phyloP scores from a whole-genome alignment of 2,113 vertebrate species.

The Coregonus clupeaformis region DNA sequence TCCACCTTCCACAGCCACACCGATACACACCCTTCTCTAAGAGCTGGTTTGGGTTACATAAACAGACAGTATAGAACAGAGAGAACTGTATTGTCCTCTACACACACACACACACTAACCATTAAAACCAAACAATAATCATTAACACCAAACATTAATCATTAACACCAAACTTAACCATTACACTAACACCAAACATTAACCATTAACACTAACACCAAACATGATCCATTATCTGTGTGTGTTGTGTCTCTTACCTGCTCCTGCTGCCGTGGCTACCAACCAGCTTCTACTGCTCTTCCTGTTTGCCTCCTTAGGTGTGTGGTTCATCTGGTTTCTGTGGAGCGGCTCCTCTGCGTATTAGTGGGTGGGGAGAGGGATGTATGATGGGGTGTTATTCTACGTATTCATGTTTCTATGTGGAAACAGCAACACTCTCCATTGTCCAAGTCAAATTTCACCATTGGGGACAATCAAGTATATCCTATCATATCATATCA shows the following conservation, averaged over 20 bases:
- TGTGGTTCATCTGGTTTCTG: background rate
- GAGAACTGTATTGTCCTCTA: background rate
- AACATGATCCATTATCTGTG: background rate
- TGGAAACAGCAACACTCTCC: background rate
- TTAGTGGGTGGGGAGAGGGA: too few species aligned
- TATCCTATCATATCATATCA: too few species aligned
- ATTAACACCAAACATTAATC: background rate
- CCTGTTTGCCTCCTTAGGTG: background rate
- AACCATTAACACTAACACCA: too few species aligned
- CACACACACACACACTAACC: background rate
- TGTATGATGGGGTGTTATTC: too few species aligned
- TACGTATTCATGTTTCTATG: too few species aligned
- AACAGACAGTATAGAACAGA: background rate
- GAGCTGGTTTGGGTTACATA: background rate
- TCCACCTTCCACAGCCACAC: constrained; percentile 18
- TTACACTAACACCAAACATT: too few species aligned
- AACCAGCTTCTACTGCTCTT: background rate
- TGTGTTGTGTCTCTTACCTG: background rate
- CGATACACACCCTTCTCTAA: constrained; percentile 17
- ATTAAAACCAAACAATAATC: background rate
- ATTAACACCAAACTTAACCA: too few species aligned
- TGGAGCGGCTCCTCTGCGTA: background rate
- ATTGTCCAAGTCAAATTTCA: background rate
- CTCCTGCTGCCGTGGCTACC: background rate
- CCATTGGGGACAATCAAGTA: background rate